Evolutionary conservation across 2,888 invertebrate species (phyloP), one percentile per base, ranked within the genome.

Genomic region (Cistogaster globosa): DNA sequence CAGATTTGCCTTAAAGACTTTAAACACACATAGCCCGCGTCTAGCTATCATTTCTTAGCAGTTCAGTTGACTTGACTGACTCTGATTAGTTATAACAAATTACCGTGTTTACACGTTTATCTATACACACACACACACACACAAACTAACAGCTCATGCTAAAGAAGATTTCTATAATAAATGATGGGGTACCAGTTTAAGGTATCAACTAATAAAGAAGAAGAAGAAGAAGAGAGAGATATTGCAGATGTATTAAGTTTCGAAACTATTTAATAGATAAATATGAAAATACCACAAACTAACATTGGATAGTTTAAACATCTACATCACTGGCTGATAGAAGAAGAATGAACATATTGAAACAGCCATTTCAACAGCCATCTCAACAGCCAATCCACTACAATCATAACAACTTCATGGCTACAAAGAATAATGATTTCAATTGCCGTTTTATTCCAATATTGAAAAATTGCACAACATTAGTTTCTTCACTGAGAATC

Each of bases 21-120:
- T 45, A 16, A 72, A 36, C 22, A 45, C 68, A 77, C 68, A 38
- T 38, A 38, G 26, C 26, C 26, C 26, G 26, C 26, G 26, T 26
- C 26, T 26, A 4, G 26, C 26, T 26, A 26, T 26, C 26, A 26
- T 26, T 26, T 4, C 26, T 26, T 26, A 26, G 26, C 26, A 26
- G 26, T 22, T 75, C 42, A 45, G 69, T 48, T 79, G 71, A 58
- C 76, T 76, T 53, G 58, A 57, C 76, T 79, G 38, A 45, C 84
- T 77, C 84, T 77, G 84, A 89, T 86, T 87, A 88, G 88, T 89
- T 89, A 89, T 53, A 79, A 72, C 83, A 86, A 85, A 82, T 85
- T 82, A 79, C 81, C 84, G 68, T 78, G 75, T 82, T 82, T 81
- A 82, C 82, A 85, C 82, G 45, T 75, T 75, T 60, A 78, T 76